Conservation (phyloP, 2,888 invertebrate species). For the Cheilosia grossa region DNA sequence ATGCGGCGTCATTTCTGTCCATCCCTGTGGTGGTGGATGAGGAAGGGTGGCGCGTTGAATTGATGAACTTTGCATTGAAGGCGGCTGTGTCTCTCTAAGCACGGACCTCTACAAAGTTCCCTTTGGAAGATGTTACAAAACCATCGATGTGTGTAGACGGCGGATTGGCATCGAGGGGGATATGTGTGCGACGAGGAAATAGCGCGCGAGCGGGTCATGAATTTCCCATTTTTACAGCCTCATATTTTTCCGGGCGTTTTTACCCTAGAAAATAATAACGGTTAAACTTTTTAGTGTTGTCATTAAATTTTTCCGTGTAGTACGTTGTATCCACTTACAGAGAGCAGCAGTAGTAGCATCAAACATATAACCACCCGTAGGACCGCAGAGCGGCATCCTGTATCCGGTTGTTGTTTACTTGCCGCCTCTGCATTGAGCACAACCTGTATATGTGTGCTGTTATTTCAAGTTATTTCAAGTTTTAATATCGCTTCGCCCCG, state of each 20-base stretch:
- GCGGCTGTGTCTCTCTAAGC: slow-evolving; percentile 60
- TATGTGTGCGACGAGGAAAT: slow-evolving; percentile 58
- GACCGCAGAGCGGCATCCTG: slow-evolving; percentile 60
- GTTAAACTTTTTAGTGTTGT: slow-evolving; percentile 83
- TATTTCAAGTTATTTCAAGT: slow-evolving; percentile 80
- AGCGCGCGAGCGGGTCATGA: slow-evolving; percentile 80
- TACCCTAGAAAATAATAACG: slow-evolving; percentile 83
- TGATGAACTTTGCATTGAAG: slow-evolving; percentile 29
- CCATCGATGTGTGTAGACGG: slow-evolving; percentile 69
- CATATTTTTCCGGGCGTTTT: slow-evolving; percentile 80
- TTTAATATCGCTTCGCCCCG: slow-evolving; percentile 79
- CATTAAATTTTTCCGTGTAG: slow-evolving; percentile 83
- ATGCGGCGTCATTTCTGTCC: slow-evolving; percentile 38
- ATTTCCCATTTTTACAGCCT: slow-evolving; percentile 83
- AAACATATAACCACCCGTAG: slow-evolving; percentile 34
- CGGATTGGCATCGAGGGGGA: slow-evolving; percentile 11
- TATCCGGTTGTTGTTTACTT: slow-evolving; percentile 71
- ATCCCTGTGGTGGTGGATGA: background rate
- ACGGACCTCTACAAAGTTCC: slow-evolving; percentile 73
- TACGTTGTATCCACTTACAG: slow-evolving; percentile 74
- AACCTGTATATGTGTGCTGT: slow-evolving; percentile 53
- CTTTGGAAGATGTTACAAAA: slow-evolving; percentile 62
- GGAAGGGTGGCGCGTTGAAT: slow-evolving; percentile 43
- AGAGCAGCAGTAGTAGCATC: slow-evolving; percentile 31
- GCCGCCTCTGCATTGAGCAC: slow-evolving; percentile 25